Percentiles rank a stretch among this genome's conserved stretches.
Conservation (phyloP, 1,140 invertebrate genomes). For the Pissodes strobi region DNA sequence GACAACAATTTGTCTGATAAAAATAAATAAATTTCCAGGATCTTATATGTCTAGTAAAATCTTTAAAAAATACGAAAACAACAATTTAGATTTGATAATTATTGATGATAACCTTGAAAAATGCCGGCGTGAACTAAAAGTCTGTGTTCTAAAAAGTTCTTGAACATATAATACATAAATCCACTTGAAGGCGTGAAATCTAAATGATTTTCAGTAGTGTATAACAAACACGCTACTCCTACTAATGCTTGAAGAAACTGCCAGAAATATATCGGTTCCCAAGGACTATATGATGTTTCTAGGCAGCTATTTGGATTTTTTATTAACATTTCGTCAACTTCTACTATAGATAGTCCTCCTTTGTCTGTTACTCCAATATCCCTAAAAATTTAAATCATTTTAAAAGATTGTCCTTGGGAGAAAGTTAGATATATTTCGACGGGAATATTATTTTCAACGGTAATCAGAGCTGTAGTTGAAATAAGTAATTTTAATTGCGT, state of each 20-base stretch:
- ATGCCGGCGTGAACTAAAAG: slow-evolving; percentile 55
- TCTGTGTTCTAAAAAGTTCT: slow-evolving; percentile 58
- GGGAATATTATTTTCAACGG: no score
- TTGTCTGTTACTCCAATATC: slow-evolving; percentile 55
- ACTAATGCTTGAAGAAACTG: slow-evolving; percentile 63
- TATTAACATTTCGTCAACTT: slow-evolving; percentile 58
- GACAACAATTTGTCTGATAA: no score
- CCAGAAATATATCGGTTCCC: slow-evolving; percentile 65
- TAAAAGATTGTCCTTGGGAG: no score
- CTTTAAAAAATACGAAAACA: no score
- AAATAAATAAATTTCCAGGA: no score
- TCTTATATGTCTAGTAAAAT: no score
- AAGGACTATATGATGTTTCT: slow-evolving; percentile 58
- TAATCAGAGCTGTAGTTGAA: no score
- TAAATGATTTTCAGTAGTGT: slow-evolving; percentile 27
- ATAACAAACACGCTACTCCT: slow-evolving; percentile 58
- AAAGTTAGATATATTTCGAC: no score
- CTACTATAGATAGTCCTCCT: slow-evolving; percentile 57
- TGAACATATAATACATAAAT: slow-evolving; percentile 57
- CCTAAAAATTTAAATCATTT: not conserved
- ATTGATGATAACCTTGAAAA: slow-evolving; percentile 52
- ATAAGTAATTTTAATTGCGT: no score
- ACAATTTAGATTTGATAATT: slow-evolving; percentile 1
- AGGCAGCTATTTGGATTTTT: slow-evolving; percentile 57
- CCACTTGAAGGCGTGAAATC: slow-evolving; percentile 37